Conservation (phyloP, 2,888 invertebrate species). For the Anoplius nigerrimus region DNA sequence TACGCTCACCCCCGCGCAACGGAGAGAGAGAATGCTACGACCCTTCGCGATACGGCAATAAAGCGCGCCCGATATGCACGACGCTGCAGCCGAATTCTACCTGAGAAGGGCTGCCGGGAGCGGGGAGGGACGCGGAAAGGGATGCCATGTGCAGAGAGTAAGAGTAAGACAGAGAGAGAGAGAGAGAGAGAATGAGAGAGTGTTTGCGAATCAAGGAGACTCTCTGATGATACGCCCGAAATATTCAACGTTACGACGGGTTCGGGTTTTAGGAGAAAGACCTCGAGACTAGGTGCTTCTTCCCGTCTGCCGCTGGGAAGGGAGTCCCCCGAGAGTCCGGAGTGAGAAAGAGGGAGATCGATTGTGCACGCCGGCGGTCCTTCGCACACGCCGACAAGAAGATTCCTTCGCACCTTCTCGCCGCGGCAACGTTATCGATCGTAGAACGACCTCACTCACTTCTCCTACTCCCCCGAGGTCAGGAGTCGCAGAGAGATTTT, state of each 20-base stretch:
- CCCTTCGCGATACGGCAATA: constrained; percentile 47
- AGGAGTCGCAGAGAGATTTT: constrained; percentile 49
- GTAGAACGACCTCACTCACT: constrained; percentile 59
- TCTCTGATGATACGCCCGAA: neutral
- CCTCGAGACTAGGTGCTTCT: no score
- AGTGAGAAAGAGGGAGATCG: constrained; percentile 31
- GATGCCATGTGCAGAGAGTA: no score
- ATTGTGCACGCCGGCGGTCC: constrained; percentile 14
- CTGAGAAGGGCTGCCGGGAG: constrained; percentile 21
- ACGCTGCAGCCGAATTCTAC: constrained; percentile 32
- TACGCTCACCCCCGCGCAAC: constrained; percentile 50
- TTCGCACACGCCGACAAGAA: constrained; percentile 18
- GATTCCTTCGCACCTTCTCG: constrained; percentile 51
- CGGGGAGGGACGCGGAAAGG: neutral
- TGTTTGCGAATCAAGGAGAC: constrained; percentile 2
- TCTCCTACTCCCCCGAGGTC: constrained; percentile 59
- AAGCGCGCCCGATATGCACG: constrained; percentile 35
- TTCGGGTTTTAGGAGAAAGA: neutral
- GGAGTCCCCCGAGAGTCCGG: neutral
- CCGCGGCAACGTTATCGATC: constrained; percentile 56
- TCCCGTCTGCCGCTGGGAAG: neutral
- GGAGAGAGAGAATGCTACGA: constrained; percentile 17
- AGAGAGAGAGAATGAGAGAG: neutral
- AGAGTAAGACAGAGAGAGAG: no score
- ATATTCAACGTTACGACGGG: neutral